These are phyloP conservation scores for Bombycilla garrulus DNA, from an alignment of 2,113 vertebrate species.

Conservation along the genomic window DNA sequence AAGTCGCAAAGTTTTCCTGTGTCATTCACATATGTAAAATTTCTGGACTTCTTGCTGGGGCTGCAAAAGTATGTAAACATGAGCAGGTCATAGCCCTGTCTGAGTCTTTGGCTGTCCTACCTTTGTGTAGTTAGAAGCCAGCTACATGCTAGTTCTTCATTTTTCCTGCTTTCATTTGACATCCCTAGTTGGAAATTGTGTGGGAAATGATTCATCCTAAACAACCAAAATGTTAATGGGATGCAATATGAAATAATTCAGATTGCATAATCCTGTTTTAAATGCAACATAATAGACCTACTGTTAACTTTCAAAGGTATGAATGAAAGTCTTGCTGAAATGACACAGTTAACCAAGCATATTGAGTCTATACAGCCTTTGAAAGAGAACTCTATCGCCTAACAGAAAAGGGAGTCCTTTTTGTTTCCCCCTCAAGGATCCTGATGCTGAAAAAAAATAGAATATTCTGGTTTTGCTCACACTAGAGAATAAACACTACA, in stretches of 20 bases:
- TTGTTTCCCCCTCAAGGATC: not conserved
- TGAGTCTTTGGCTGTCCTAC: not conserved
- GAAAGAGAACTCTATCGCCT: not conserved
- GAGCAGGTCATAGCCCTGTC: fast-evolving
- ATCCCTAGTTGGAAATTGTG: not conserved
- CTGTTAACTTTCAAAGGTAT: not conserved
- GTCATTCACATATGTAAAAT: not conserved
- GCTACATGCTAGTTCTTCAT: not conserved
- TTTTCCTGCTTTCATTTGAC: not conserved
- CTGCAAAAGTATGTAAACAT: not conserved
- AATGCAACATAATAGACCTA: not conserved
- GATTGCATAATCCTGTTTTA: not conserved
- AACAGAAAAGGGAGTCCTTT: not conserved
- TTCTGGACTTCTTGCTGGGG: not conserved
- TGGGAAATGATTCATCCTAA: not conserved
- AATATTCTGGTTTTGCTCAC: not conserved
- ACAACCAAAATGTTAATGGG: not conserved
- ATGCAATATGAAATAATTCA: not conserved
- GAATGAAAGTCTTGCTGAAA: not conserved
- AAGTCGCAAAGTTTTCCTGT: not conserved
- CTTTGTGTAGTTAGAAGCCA: not conserved
- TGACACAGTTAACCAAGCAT: not conserved
- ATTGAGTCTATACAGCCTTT: not conserved
- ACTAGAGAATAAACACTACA: not conserved
- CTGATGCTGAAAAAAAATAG: not conserved